A percentile compares a stretch with the other conserved stretches of the same genome.
phyloP scores from a whole-genome alignment of 2,888 invertebrate species.

The Idaea dimidiata region DNA sequence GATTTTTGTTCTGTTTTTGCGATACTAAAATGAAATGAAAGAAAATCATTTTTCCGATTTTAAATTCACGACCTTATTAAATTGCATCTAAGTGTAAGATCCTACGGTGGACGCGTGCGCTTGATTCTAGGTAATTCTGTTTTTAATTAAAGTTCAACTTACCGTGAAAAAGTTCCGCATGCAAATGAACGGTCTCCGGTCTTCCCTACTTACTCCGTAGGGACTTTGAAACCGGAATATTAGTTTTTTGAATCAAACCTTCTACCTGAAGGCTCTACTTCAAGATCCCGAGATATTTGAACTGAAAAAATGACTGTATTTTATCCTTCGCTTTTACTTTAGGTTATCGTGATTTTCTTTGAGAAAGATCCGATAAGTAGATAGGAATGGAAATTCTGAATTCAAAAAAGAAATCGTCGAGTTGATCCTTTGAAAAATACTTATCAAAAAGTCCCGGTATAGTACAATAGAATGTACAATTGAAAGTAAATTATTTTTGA shows the following conservation, averaged over 20 bases:
- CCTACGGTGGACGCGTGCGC: constrained; percentile 27
- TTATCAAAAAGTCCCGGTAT: too few species aligned
- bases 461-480: too few species aligned
- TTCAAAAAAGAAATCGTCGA: neutral
- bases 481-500: too few species aligned
- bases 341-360: constrained; percentile 1
- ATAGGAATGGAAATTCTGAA: neutral
- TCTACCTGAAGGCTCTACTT: neutral
- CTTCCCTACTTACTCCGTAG: constrained; percentile 20
- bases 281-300: neutral
- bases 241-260: constrained; percentile 16
- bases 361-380: neutral
- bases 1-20: too few species aligned
- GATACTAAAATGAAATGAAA: too few species aligned
- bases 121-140: constrained; percentile 52
- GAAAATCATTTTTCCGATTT: too few species aligned
- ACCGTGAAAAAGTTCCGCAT: constrained; percentile 66
- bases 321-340: constrained; percentile 1
- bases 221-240: constrained; percentile 16
- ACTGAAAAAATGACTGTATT: neutral
- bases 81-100: constrained; percentile 38
- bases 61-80: neutral
- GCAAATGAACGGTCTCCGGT: constrained; percentile 52
- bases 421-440: neutral
- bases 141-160: constrained; percentile 75